Base-by-base conservation (phyloP, 2,888 invertebrate species). In the Salticus scenicus region DNA sequence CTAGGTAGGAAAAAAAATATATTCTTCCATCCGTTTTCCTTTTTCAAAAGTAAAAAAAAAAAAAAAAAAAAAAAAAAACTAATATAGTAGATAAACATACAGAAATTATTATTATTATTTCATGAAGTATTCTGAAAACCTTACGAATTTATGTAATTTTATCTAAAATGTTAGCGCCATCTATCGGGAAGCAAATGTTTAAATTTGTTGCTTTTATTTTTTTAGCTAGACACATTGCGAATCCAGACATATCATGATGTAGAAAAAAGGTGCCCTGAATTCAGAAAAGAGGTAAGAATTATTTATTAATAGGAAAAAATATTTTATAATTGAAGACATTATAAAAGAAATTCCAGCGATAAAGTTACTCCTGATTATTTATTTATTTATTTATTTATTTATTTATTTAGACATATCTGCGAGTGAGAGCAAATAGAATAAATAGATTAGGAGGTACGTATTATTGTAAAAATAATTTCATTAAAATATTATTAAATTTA, bases 351-450 rank as follows among this genome's bases (percentile, higher is more conserved):
- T n/a, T n/a, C n/a, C n/a, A n/a, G n/a, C n/a, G n/a, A n/a, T n/a
- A n/a, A n/a, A n/a, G n/a, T n/a, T n/a, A n/a, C n/a, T n/a, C n/a
- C n/a, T n/a, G n/a, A n/a, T n/a, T 69, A 37, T 30, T 47, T 30
- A 4, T 12, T 71, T 27, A n/a, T 37, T 37, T 37, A 37, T 7
- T 4, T 10, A 37, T 37, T 7, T 37, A 37, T 37, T 7, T 37
- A 24, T 51, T 72, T 37, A 5, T 76, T 20, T 87, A 87, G 87
- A 87, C 87, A 37, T 87, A 87, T 47, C 51, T 82, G 24, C 37
- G 87, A 51, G 87, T 87, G 7, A 81, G 78, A 78, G 82, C 81
- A 7, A 87, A 87, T 24, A 73, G 87, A 51, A 78, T 87, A 12
- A 81, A 66, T 31, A 67, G 87, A 47, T 33, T 87, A 66, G 87